Percentiles rank a stretch among this genome's conserved stretches.
Conservation (phyloP, 2,797 vertebrate genomes). For the Lycodopsis pacificus region DNA sequence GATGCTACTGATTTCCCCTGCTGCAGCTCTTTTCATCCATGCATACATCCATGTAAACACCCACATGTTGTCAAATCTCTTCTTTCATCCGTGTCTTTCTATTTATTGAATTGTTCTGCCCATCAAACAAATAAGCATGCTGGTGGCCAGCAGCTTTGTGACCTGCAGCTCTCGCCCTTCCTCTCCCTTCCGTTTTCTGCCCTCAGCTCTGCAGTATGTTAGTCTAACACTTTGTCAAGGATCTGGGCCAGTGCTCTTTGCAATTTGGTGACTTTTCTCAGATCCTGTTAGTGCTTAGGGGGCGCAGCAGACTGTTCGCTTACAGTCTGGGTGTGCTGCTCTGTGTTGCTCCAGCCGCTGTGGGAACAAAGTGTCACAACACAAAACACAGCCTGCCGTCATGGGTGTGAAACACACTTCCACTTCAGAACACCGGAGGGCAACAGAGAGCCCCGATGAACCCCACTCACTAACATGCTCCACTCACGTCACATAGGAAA, state of each 20-base stretch:
- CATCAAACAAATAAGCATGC: neutral
- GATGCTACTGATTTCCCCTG: neutral
- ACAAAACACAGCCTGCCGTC: constrained; percentile 55
- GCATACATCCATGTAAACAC: neutral
- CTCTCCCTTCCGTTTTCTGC: constrained; percentile 17
- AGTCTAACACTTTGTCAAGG: constrained; percentile 45
- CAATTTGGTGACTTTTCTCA: constrained; percentile 53
- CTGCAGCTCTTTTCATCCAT: constrained; percentile 1
- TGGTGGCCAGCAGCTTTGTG: constrained; percentile 1
- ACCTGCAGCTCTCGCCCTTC: constrained; percentile 17
- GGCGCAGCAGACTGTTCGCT: constrained; percentile 64
- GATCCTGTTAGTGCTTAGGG: constrained; percentile 43
- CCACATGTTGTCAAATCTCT: neutral
- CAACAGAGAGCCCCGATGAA: constrained; percentile 45
- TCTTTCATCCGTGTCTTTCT: neutral
- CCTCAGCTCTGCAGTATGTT: constrained; percentile 29
- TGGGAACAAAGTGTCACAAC: constrained; percentile 73
- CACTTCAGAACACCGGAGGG: constrained; percentile 53
- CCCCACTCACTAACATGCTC: neutral
- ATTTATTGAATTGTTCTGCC: neutral
- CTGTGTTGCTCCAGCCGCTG: constrained; percentile 64
- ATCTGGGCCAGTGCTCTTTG: constrained; percentile 44
- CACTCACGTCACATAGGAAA: neutral
- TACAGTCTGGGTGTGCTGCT: constrained; percentile 68
- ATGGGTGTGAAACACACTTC: constrained; percentile 58